Percentiles rank a stretch among this genome's conserved stretches.
Conservation (phyloP, 1,140 invertebrate genomes). For the Sycobia sp. region DNA sequence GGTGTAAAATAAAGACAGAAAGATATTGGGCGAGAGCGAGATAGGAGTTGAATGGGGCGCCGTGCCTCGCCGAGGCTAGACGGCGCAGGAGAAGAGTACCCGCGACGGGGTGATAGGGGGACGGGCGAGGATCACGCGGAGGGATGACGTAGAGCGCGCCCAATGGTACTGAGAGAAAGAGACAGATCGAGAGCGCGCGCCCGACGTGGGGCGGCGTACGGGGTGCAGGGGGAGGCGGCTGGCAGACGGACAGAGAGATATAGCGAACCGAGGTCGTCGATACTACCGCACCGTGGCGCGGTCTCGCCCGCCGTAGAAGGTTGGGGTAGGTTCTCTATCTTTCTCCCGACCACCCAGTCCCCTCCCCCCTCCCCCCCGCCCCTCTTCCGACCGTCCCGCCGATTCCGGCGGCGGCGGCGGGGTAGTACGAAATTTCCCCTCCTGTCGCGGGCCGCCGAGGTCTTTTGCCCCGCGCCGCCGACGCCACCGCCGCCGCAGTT, state of each 20-base stretch:
- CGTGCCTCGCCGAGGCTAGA: not conserved
- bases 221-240: not conserved
- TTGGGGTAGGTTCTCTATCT: conserved; percentile 58
- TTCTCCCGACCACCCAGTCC: too few relatives aligned
- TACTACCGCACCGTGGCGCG: too few relatives aligned
- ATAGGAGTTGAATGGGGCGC: not conserved
- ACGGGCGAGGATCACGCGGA: too few relatives aligned
- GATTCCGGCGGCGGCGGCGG: too few relatives aligned
- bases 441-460: not conserved
- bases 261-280: conserved; percentile 57
- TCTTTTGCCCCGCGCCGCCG: conserved; percentile 17
- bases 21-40: too few relatives aligned
- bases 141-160: too few relatives aligned
- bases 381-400: not conserved
- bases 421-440: not conserved
- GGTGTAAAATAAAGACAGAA: too few relatives aligned
- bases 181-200: not conserved
- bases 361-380: conserved; percentile 22
- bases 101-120: not conserved
- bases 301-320: conserved; percentile 52
- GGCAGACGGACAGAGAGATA: too few relatives aligned
- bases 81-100: conserved; percentile 19
- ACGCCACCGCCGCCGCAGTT: conserved; percentile 20
- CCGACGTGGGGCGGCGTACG: not conserved
- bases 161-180: too few relatives aligned